Evolutionary conservation across 2,888 invertebrate genomes (phyloP), one percentile per base, ranked within the genome.

Genomic region (Stenolophus ochropezus): DNA sequence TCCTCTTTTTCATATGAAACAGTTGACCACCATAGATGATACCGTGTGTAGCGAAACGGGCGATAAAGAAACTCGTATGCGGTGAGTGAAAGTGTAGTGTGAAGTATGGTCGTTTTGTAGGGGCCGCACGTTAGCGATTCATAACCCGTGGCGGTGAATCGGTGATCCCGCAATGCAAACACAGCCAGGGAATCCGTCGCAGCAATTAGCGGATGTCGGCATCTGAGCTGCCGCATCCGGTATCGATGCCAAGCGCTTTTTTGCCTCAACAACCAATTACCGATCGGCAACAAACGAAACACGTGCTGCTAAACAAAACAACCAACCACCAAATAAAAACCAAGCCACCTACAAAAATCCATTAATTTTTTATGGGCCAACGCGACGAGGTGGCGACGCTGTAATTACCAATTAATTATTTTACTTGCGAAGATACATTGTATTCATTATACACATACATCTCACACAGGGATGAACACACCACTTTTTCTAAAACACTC

Each of bases 321-420:
- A 76, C 56, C 16, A 76, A 76, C 56, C 58, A 76, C 76, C 56
- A 76, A 76, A 56, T 61, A 78, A 78, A 78, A 78, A 78, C n/a
- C 61, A 78, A 78, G 49, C 61, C 65, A 78, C 78, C n/a, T n/a
- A 78, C 61, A 78, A 78, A 78, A 78, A 78, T 78, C 78, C 78
- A 78, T 78, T 78, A 78, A 78, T 78, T 78, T 78, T 78, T 78
- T 78, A 78, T 25, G 78, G 65, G 61, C 47, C 61, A 27, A 47
- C 51, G 74, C 74, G 25, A 25, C 74, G 74, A 42, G 33, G 47
- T 11, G 25, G 11, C 33, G 33, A 42, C 33, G 33, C 33, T 42
- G 11, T 42, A 42, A 42, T 42, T 42, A 42, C 8, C 33, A 42
- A 42, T 42, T 42, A 42, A 42, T 42, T 6, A 42, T 11, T 42